Evolutionary conservation across 2,888 invertebrate species (phyloP), one percentile per base, ranked within the genome.

Genomic region (Andrena flavipes): DNA sequence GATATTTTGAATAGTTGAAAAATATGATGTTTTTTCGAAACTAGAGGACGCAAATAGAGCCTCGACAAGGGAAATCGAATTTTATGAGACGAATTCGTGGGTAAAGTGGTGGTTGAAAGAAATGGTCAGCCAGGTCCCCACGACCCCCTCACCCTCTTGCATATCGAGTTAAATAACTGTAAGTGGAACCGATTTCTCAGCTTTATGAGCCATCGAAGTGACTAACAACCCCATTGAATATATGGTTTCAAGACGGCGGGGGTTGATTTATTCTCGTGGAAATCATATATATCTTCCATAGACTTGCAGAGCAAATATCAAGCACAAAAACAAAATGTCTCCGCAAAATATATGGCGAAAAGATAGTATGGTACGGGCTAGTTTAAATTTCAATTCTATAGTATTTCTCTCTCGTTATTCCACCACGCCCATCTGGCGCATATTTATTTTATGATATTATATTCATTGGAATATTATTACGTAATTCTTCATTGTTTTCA

Each of bases 141-240:
- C 26, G 59, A 26, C n/a, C 49, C 62, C 51, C 29, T 60, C 13
- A 13, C 68, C 48, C 35, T 10, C 35, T 16, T 78, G 54, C 73
- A 35, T 70, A 56, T 49, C 13, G 59, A 78, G 59, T 74, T 79
- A 83, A 79, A 68, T 72, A 82, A 88, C 76, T 48, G 23, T 85
- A 81, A 84, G 81, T 77, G 70, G 83, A 68, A 64, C 56, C 83
- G 83, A 87, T 85, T 86, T 87, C 84, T 87, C 87, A 85, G 70
- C 80, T 90, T 90, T 90, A 90, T 87, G 86, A 88, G 76, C 84
- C 85, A 88, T 89, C 87, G 85, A 81, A 78, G 80, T 88, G 88
- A 90, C 78, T 88, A 88, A 90, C 82, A 82, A 76, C 63, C 73
- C 84, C 77, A 85, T 86, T 78, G 84, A 73, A 85, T 89, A 85